Evolutionary conservation across 2,888 invertebrate species (phyloP).

Genomic region (Pristionchus japonicus): DNA sequence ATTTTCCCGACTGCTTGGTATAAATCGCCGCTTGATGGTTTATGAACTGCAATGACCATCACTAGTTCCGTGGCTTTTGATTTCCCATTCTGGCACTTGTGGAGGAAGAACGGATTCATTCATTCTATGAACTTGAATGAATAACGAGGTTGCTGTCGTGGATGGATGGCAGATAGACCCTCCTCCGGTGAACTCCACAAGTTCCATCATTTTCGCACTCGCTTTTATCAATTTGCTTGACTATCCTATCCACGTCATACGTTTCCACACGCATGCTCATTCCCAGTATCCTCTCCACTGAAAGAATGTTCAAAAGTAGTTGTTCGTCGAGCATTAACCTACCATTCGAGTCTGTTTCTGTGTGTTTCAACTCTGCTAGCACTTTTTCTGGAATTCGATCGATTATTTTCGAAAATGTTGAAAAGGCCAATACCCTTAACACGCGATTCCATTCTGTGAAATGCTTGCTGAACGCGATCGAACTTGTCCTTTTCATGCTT

Average conservation of each 20-base stretch:
- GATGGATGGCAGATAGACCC: too few species aligned
- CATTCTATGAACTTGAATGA: too few species aligned
- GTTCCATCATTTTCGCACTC: not conserved
- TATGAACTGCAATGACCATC: not conserved
- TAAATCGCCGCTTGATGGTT: not conserved
- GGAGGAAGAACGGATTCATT: too few species aligned
- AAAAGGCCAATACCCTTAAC: not conserved
- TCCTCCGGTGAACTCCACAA: too few species aligned
- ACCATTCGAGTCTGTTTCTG: not conserved
- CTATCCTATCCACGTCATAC: not conserved
- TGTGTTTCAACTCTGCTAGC: not conserved
- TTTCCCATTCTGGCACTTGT: too few species aligned
- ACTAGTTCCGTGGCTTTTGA: too few species aligned
- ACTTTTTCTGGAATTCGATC: not conserved
- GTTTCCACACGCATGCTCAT: not conserved
- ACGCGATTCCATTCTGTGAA: not conserved
- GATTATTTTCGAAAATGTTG: too few species aligned
- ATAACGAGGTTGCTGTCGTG: too few species aligned
- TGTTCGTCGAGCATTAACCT: not conserved
- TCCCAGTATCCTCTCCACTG: not conserved
- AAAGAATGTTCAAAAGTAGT: not conserved
- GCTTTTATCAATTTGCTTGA: not conserved
- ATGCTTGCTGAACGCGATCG: not conserved
- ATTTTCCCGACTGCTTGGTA: not conserved
- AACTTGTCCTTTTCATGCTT: not conserved